Percentiles rank a stretch among this genome's conserved stretches.
phyloP scores from a whole-genome alignment of 2,888 invertebrate species.

The Gerosis bhagava region DNA sequence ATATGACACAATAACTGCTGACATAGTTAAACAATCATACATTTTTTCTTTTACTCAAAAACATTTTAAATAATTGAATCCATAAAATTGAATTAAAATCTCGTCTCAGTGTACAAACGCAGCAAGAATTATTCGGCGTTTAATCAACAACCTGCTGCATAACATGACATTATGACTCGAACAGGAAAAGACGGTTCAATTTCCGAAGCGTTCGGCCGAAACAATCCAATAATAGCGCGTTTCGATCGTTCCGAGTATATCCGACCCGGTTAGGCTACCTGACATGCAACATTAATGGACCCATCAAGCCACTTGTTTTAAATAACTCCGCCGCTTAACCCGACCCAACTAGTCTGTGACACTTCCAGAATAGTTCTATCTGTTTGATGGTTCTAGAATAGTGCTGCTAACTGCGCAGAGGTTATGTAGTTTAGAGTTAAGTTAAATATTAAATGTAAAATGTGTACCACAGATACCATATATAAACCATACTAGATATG shows the following conservation, averaged over 20 bases:
- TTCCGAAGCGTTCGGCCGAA: slow-evolving; percentile 55
- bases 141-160: slow-evolving; percentile 44
- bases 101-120: slow-evolving; percentile 27
- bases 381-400: slow-evolving; percentile 6
- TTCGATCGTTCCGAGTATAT: slow-evolving; percentile 75
- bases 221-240: slow-evolving; percentile 71
- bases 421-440: too few relatives aligned
- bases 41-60: too few relatives aligned
- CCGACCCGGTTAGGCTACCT: slow-evolving; percentile 67
- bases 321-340: slow-evolving; percentile 68
- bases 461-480: too few relatives aligned
- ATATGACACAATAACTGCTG: too few relatives aligned
- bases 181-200: slow-evolving; percentile 52
- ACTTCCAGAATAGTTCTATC: slow-evolving; percentile 50
- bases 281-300: slow-evolving; percentile 71
- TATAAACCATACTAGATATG: too few relatives aligned
- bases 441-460: too few relatives aligned
- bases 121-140: slow-evolving; percentile 46
- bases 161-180: slow-evolving; percentile 40
- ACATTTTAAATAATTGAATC: too few relatives aligned
- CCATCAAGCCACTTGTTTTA: slow-evolving; percentile 65
- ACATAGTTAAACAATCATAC: too few relatives aligned
- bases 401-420: too few relatives aligned
- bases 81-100: too few relatives aligned
- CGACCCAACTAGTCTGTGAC: slow-evolving; percentile 50